Conservation (phyloP, 2,888 invertebrate species). For the Erebia aethiops region DNA sequence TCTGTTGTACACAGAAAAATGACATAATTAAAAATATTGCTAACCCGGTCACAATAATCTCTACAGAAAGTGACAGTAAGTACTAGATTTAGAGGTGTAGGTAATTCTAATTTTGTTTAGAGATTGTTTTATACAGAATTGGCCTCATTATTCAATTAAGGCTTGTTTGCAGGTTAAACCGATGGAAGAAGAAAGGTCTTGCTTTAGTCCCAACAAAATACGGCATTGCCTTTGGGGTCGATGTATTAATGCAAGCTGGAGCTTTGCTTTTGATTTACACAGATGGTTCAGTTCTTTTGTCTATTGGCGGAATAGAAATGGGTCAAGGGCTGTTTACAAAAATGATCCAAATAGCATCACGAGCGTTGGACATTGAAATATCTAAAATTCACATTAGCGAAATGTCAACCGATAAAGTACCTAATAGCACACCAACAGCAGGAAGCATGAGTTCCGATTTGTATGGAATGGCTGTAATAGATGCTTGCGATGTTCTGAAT, state of each 20-base stretch:
- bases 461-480: conserved; percentile 91
- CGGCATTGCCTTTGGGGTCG: conserved; percentile 87
- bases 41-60: no score
- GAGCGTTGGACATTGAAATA: conserved; percentile 84
- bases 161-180: conserved; percentile 78
- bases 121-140: no score
- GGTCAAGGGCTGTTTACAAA: conserved; percentile 96
- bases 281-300: conserved; percentile 90
- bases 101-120: no score
- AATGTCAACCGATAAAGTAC: conserved; percentile 91
- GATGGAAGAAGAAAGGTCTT: conserved; percentile 91
- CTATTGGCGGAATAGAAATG: conserved; percentile 94
- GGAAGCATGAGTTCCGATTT: conserved; percentile 91
- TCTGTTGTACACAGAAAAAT: no score
- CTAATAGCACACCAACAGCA: conserved; percentile 91
- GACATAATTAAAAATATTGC: no score
- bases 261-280: conserved; percentile 90
- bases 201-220: conserved; percentile 89
- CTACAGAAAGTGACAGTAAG: no score
- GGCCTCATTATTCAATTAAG: neutral
- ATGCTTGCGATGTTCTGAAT: conserved; percentile 87
- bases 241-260: conserved; percentile 89
- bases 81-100: no score
- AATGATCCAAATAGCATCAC: conserved; percentile 92
- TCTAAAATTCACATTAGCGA: conserved; percentile 87